These are phyloP conservation scores for Dicerorhinus sumatrensis DNA, from an alignment of 2,113 vertebrate species.

Conservation along the genomic window DNA sequence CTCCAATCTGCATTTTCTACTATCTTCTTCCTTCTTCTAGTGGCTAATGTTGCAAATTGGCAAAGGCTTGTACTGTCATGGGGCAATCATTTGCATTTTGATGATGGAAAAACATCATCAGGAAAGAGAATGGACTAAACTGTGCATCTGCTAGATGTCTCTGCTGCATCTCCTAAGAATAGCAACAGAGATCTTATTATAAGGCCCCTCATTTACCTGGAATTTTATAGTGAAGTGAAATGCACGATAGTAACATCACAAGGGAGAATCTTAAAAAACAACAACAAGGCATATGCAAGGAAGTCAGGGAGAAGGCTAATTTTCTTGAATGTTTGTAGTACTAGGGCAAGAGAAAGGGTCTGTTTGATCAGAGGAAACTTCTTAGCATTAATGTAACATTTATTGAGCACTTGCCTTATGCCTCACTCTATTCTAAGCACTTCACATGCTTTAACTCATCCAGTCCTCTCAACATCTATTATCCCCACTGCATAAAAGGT, in stretches of 20 bases:
- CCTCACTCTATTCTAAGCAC: not conserved
- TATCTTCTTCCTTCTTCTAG: not conserved
- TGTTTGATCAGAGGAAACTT: not conserved
- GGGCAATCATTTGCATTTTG: not conserved
- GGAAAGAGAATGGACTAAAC: not conserved
- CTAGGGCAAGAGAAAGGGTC: not conserved
- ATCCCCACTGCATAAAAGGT: not conserved
- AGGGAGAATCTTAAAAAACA: not conserved
- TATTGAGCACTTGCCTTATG: not conserved
- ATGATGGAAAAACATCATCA: not conserved
- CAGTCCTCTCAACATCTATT: not conserved
- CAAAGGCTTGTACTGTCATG: not conserved
- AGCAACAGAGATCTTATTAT: not conserved
- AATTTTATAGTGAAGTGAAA: not conserved
- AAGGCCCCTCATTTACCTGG: not conserved
- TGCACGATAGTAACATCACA: not conserved
- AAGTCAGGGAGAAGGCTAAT: not conserved
- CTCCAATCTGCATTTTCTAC: not conserved
- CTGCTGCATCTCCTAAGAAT: not conserved
- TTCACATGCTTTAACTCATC: not conserved
- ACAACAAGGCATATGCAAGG: not conserved
- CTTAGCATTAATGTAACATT: not conserved
- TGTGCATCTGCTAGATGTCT: not conserved
- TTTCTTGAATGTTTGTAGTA: not conserved
- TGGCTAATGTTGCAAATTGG: not conserved